Evolutionary conservation across 53 echinoderm and acorn worm species (phyloP).

Genomic region (Antedon mediterranea): DNA sequence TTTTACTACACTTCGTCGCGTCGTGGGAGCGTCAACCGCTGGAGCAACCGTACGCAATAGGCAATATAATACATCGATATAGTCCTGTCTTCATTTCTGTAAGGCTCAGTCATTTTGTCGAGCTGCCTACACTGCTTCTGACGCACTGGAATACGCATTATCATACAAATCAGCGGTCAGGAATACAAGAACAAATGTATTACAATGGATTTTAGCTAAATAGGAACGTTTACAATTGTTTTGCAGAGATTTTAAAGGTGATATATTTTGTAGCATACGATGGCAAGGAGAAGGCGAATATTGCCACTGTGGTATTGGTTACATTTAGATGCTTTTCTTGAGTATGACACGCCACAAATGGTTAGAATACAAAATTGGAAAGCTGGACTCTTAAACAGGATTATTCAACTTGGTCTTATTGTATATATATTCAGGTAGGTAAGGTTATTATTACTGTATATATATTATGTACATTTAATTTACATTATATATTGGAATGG

Average conservation of each 20-base stretch:
- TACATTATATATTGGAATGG: no score
- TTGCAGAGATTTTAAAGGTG: background rate
- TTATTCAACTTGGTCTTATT: conserved; percentile 77
- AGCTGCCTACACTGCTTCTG: background rate
- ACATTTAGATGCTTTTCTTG: conserved; percentile 67
- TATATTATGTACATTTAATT: no score
- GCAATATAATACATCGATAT: background rate
- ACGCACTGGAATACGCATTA: background rate
- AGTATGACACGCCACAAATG: conserved; percentile 99
- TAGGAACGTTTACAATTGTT: background rate
- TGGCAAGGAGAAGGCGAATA: background rate
- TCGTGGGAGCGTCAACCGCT: background rate
- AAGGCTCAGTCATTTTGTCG: background rate
- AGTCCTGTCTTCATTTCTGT: no score
- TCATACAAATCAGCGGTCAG: background rate
- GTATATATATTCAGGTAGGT: conserved; percentile 91
- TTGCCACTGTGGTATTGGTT: background rate
- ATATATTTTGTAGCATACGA: background rate
- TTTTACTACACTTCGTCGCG: background rate
- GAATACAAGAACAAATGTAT: background rate
- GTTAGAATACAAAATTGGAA: conserved; percentile 93
- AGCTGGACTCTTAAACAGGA: conserved; percentile 75
- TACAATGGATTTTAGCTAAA: background rate
- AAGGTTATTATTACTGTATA: conserved; percentile 24
- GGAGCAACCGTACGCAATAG: background rate